Conservation (phyloP, 2,113 vertebrate species). For the Isichthys henryi region DNA sequence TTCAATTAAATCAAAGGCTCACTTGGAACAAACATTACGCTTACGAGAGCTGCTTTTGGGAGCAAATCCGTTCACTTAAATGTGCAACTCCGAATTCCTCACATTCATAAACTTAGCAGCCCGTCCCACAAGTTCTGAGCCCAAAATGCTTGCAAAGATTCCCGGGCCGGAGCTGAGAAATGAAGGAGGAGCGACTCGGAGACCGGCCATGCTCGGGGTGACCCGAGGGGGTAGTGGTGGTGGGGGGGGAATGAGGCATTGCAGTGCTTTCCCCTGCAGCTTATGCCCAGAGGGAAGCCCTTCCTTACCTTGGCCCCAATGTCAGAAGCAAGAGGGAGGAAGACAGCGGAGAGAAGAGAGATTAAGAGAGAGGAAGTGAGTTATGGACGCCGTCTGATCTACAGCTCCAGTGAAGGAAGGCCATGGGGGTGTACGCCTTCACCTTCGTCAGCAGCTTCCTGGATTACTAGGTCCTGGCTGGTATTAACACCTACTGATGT, state of each 20-base stretch:
- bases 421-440: conserved; percentile 28
- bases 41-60: not conserved
- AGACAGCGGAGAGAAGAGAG: conserved; percentile 26
- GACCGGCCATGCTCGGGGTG: not conserved
- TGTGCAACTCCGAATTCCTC: not conserved
- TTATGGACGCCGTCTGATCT: conserved; percentile 2
- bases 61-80: not conserved
- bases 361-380: conserved; percentile 24
- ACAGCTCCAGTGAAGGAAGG: conserved; percentile 8
- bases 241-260: not conserved
- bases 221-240: not conserved
- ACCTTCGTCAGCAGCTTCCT: conserved; percentile 22
- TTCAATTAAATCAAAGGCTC: not conserved
- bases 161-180: not conserved
- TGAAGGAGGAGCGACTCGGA: not conserved
- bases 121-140: not conserved
- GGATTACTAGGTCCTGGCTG: not conserved
- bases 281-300: conserved; percentile 4
- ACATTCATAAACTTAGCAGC: not conserved
- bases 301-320: conserved; percentile 47
- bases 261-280: not conserved
- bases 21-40: not conserved
- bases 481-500: not conserved
- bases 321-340: conserved; percentile 33
- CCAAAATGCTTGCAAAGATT: not conserved